Evolutionary conservation across 35 echinoderm and acorn worm genomes (phyloP).

Genomic region (Holothuria glaberrima): DNA sequence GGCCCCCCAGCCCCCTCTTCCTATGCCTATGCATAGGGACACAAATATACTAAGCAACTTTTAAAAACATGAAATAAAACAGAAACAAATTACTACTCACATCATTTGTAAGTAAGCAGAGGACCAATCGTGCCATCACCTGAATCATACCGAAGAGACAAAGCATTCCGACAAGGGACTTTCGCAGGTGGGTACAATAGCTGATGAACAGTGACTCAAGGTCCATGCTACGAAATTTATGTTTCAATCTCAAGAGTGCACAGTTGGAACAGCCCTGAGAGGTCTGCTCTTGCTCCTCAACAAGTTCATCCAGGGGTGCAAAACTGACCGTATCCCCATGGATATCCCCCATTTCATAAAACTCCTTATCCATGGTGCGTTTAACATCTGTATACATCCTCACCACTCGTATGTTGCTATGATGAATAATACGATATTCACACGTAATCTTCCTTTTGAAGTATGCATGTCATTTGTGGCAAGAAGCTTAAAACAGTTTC

Average conservation of each 20-base stretch:
- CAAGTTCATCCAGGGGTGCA: slow-evolving; percentile 81
- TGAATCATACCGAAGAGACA: slow-evolving; percentile 75
- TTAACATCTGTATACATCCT: too few relatives aligned
- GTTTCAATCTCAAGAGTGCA: slow-evolving; percentile 66
- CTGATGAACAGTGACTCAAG: slow-evolving; percentile 84
- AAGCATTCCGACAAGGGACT: slow-evolving; percentile 74
- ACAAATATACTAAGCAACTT: not conserved
- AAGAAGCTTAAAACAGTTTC: too few relatives aligned
- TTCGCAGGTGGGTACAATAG: slow-evolving; percentile 79
- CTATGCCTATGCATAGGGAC: too few relatives aligned
- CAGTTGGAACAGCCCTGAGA: slow-evolving; percentile 63
- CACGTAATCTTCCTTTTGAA: too few relatives aligned
- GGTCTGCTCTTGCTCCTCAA: slow-evolving; percentile 57
- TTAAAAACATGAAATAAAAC: not conserved
- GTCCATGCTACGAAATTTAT: slow-evolving; percentile 87
- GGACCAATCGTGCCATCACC: slow-evolving; percentile 51
- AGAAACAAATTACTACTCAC: slow-evolving; percentile 50
- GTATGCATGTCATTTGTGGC: too few relatives aligned
- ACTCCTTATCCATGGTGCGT: slow-evolving; percentile 67
- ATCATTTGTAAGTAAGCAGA: slow-evolving; percentile 38
- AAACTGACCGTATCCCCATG: slow-evolving; percentile 88
- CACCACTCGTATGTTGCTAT: too few relatives aligned
- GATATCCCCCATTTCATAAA: slow-evolving; percentile 88
- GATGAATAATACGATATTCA: too few relatives aligned
- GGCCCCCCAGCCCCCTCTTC: too few relatives aligned